phyloP scores from a whole-genome alignment of 2,113 vertebrate species.

The Cathartes aura region DNA sequence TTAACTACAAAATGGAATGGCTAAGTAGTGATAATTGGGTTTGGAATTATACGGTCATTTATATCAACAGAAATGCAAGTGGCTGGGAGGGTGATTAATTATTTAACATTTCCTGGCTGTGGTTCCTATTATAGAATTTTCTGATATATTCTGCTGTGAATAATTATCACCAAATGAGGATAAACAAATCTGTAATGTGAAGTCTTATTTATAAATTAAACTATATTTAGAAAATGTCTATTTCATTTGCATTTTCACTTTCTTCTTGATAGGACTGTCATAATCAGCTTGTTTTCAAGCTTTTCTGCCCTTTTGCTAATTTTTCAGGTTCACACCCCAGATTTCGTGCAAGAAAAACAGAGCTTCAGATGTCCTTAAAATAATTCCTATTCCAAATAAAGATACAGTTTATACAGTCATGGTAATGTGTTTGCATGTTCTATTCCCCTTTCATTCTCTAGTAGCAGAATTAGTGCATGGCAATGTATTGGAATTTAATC shows the following conservation, averaged over 20 bases:
- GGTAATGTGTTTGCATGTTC: background rate
- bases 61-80: constrained; percentile 85
- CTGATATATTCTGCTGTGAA: constrained; percentile 84
- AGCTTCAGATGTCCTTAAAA: constrained; percentile 23
- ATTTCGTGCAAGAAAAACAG: background rate
- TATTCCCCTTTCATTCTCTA: background rate
- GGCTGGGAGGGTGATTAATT: constrained; percentile 85
- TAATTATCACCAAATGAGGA: constrained; percentile 83
- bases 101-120: constrained; percentile 87
- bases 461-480: background rate
- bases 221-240: constrained; percentile 60
- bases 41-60: constrained; percentile 86
- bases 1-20: constrained; percentile 87
- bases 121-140: constrained; percentile 85
- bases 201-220: constrained; percentile 74
- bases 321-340: constrained; percentile 22
- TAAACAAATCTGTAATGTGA: constrained; percentile 76
- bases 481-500: background rate
- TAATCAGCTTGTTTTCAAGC: constrained; percentile 27
- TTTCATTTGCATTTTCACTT: constrained; percentile 50
- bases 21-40: constrained; percentile 87
- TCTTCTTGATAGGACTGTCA: constrained; percentile 9
- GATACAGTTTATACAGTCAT: background rate
- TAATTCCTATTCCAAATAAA: constrained; percentile 16
- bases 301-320: background rate